Evolutionary conservation across 2,888 invertebrate genomes (phyloP), one percentile per base, ranked within the genome.

Genomic region (Panopea generosa): DNA sequence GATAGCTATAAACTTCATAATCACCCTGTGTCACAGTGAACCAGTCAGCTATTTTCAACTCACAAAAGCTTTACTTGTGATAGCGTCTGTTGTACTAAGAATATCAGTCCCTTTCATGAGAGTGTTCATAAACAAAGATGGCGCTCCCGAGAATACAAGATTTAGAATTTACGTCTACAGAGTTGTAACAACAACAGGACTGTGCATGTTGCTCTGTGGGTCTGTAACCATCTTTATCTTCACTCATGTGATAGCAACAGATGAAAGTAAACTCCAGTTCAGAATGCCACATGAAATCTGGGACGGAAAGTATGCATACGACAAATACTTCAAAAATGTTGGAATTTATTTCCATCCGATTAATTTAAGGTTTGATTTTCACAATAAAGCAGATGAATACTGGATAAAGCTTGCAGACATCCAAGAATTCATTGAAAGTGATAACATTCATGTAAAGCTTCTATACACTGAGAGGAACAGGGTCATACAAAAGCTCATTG

Each of bases 41-140:
- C 85, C 87, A 9, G 78, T 86, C 70, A 89, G 88, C 47, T 71
- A 83, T 45, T 88, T 85, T 67, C 87, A 87, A 74, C 61, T 88
- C 22, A 66, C 68, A 11, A 88, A 87, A 65, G 86, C 87, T 1
- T 47, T 72, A 24, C 63, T 89, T 7, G 60, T 86, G 4, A 74
- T 84, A 1, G 7, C 81, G 0, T 80, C 85, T 2, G 74, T 84
- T 16, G 22, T 81, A 3, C 40, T 87, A 14, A 74, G 87, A 16
- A 75, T 85, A n/a, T 9, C 77, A 2, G 52, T 70, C n/a, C 77
- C 77, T 3, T 55, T 83, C 7, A 67, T 77, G n/a, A 29, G 75
- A 9, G 47, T 56, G 22, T 77, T 65, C 50, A 24, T 77, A 7
- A 57, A 55, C n/a, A 66, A 60, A 38, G 20, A 49, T 3, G 50